A percentile compares a stretch with the other conserved stretches of the same genome.
Evolutionary conservation across 2,888 invertebrate genomes (phyloP).

Genomic region (Pimpla rufipes): DNA sequence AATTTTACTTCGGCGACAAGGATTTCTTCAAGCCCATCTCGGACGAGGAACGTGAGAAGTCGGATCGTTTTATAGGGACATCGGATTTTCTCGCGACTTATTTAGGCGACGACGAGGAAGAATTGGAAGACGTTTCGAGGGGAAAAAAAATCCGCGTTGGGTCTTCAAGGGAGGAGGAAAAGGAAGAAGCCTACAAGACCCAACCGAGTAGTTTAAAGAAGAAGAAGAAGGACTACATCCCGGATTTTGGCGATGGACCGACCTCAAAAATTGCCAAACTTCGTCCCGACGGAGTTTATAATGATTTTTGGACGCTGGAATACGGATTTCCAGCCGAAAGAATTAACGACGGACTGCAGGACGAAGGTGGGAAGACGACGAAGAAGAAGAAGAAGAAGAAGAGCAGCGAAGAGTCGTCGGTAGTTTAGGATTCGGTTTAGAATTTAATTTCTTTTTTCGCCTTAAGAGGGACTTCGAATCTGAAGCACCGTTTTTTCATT

Average conservation of each 20-base stretch:
- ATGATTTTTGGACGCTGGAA: slow-evolving; percentile 87
- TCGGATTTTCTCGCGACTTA: slow-evolving; percentile 58
- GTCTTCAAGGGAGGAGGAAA: slow-evolving; percentile 11
- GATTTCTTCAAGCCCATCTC: slow-evolving; percentile 65
- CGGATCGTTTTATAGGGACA: slow-evolving; percentile 34
- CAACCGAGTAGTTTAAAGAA: slow-evolving; percentile 69
- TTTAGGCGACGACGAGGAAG: slow-evolving; percentile 64
- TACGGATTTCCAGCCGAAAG: slow-evolving; percentile 85
- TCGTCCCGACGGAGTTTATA: slow-evolving; percentile 85
- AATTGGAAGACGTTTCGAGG: slow-evolving; percentile 45
- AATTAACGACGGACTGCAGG: slow-evolving; percentile 14
- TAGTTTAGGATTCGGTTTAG: no score
- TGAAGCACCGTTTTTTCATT: no score
- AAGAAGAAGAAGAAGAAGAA: slow-evolving; percentile 3
- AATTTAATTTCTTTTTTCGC: no score
- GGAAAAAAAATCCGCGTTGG: slow-evolving; percentile 44
- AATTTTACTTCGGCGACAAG: slow-evolving; percentile 61
- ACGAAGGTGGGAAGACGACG: slow-evolving; percentile 12
- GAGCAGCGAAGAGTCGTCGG: not conserved
- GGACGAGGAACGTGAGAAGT: slow-evolving; percentile 9
- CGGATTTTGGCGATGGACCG: slow-evolving; percentile 82
- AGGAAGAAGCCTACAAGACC: slow-evolving; percentile 64
- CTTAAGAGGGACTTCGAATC: no score
- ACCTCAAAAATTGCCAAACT: slow-evolving; percentile 85
- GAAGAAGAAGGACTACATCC: slow-evolving; percentile 70